These are phyloP conservation scores for Trypoxylus dichotomus DNA, from an alignment of 1,140 invertebrate genomes.

Conservation along the genomic window DNA sequence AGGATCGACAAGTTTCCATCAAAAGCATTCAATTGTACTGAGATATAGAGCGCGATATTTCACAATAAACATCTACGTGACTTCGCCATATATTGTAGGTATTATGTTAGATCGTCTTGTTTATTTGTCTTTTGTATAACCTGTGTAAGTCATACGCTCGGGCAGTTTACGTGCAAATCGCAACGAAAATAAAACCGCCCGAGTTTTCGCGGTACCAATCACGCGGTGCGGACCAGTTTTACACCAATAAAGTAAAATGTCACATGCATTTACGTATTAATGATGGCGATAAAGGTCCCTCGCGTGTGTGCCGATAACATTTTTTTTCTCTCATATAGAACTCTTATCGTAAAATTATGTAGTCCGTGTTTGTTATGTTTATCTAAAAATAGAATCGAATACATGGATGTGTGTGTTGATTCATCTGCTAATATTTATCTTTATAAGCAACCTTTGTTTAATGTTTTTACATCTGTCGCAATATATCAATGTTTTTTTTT, in stretches of 20 bases:
- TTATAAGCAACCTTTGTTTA: conserved; percentile 19
- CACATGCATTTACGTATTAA: conserved; percentile 1
- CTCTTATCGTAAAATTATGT: conserved; percentile 10
- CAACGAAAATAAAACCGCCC: neutral
- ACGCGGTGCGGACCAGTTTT: neutral
- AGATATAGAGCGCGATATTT: neutral
- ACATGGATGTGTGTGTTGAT: neutral
- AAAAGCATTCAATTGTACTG: neutral
- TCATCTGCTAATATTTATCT: conserved; percentile 24
- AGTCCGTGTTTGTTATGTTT: conserved; percentile 20
- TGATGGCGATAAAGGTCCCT: conserved; percentile 2
- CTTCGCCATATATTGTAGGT: too few species aligned
- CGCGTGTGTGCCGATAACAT: neutral
- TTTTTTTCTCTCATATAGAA: conserved; percentile 3
- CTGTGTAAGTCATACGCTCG: neutral
- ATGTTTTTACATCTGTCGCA: conserved; percentile 25
- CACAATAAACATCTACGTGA: conserved; percentile 5
- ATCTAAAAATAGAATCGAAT: conserved; percentile 19
- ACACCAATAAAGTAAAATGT: neutral
- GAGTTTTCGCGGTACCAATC: neutral
- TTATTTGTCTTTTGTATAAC: neutral
- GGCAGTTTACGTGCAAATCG: neutral
- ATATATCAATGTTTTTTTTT: conserved; percentile 9
- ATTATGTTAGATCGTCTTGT: conserved; percentile 1
- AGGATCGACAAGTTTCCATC: neutral